Conservation (phyloP, 2,113 vertebrate genomes). For the Platichthys flesus region DNA sequence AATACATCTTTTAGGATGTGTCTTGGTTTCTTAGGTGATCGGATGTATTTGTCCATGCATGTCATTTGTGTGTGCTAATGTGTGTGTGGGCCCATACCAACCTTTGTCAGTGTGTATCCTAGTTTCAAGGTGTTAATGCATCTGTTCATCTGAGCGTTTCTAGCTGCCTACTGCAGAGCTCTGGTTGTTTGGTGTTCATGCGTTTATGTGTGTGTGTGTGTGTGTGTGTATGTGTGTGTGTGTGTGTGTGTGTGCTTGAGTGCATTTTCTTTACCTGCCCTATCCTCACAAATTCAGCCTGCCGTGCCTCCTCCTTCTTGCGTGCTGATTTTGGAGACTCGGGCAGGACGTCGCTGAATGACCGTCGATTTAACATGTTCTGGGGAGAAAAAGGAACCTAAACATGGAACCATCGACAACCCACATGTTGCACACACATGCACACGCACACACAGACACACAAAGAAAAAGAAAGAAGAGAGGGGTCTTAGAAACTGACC, state of each 20-base stretch:
- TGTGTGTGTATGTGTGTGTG: constrained; percentile 3
- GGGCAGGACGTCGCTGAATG: constrained; percentile 96
- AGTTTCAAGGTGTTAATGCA: neutral
- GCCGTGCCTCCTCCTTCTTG: constrained; percentile 98
- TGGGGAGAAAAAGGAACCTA: constrained; percentile 88
- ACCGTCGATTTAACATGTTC: constrained; percentile 98
- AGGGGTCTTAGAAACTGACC: constrained; percentile 62
- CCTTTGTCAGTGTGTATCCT: too few species aligned
- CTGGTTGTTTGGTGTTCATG: neutral
- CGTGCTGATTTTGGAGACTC: constrained; percentile 97
- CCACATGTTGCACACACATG: constrained; percentile 27
- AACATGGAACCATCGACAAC: constrained; percentile 52
- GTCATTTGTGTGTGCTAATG: neutral
- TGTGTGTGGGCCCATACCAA: neutral
- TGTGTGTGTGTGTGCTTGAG: constrained; percentile 2
- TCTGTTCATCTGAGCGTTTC: neutral
- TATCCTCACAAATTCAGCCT: constrained; percentile 96
- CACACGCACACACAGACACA: constrained; percentile 23
- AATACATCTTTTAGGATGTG: too few species aligned
- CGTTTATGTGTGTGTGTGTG: constrained; percentile 19
- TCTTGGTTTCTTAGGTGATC: too few species aligned
- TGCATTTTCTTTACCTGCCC: constrained; percentile 87
- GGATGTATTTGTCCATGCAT: too few species aligned
- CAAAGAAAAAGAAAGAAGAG: constrained; percentile 56
- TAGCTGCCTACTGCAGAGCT: constrained; percentile 9